Percentiles rank a stretch among this genome's conserved stretches.
Conservation (phyloP, 1,140 invertebrate species). For the Drosophila pachea region DNA sequence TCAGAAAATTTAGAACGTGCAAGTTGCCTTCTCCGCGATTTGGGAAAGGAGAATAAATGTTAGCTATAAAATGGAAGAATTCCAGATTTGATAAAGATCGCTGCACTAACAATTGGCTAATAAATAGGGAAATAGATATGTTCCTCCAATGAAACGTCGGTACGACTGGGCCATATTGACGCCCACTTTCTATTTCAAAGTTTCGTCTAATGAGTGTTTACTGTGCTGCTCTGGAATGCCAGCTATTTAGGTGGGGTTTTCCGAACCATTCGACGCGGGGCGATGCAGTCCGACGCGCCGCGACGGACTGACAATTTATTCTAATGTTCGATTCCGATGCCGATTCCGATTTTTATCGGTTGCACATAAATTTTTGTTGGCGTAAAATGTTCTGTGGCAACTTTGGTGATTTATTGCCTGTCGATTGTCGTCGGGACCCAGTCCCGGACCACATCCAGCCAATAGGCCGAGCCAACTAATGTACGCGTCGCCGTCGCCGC, state of each 20-base stretch:
- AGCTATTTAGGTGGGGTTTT: neutral
- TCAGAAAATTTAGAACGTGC: neutral
- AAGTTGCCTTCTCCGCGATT: neutral
- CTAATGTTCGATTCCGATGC: conserved; percentile 69
- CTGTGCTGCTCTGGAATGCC: conserved; percentile 1
- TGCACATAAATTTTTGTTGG: conserved; percentile 66
- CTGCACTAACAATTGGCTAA: too few relatives aligned
- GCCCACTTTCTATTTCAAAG: neutral
- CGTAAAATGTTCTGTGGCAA: conserved; percentile 65
- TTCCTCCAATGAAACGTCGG: too few relatives aligned
- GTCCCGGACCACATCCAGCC: conserved; percentile 42
- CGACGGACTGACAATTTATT: conserved; percentile 66
- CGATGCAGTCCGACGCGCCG: neutral
- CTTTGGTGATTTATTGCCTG: conserved; percentile 77
- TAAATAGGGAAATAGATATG: too few relatives aligned
- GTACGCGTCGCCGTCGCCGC: conserved; percentile 60
- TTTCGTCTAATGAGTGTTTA: conserved; percentile 3
- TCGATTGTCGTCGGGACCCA: conserved; percentile 69
- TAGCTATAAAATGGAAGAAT: too few relatives aligned
- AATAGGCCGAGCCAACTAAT: conserved; percentile 52
- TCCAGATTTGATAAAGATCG: too few relatives aligned
- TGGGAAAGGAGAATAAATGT: neutral
- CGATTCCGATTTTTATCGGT: conserved; percentile 71
- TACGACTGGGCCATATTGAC: neutral
- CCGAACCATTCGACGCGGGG: neutral